Conservation (phyloP, 2,113 vertebrate species). For the Trochalopteron elliotii region DNA sequence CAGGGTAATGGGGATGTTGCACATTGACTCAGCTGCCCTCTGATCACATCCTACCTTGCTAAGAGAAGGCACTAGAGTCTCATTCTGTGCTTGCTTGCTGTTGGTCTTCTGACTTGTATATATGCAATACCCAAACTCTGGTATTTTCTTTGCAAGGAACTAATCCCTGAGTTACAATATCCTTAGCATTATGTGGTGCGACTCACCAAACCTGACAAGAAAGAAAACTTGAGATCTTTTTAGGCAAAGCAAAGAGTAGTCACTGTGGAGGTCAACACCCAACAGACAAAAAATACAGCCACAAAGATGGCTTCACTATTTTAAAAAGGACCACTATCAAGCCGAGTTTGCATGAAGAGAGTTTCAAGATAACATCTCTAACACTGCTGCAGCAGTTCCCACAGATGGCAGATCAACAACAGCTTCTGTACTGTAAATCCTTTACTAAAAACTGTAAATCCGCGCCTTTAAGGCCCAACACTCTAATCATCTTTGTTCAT, state of each 20-base stretch:
- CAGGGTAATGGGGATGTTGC: not conserved
- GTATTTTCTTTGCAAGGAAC: not conserved
- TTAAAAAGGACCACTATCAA: not conserved
- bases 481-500: conserved; percentile 49
- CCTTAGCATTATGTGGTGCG: not conserved
- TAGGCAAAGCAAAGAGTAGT: not conserved
- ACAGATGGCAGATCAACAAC: conserved; percentile 33
- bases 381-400: not conserved
- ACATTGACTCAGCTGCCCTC: not conserved
- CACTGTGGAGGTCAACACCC: not conserved
- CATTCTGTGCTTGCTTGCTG: not conserved
- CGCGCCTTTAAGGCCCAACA: not conserved
- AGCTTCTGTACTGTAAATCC: conserved; percentile 42
- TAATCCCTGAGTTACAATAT: not conserved
- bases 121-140: not conserved
- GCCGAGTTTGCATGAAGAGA: fast-evolving
- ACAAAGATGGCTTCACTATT: not conserved
- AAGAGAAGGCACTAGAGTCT: not conserved
- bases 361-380: not conserved
- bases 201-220: not conserved
- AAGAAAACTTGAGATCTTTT: not conserved
- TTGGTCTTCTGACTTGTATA: not conserved
- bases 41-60: not conserved
- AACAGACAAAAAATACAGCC: not conserved
- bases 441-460: conserved; percentile 48